Evolutionary conservation across 2,113 vertebrate genomes (phyloP).

Genomic region (Pluvianellus socialis): DNA sequence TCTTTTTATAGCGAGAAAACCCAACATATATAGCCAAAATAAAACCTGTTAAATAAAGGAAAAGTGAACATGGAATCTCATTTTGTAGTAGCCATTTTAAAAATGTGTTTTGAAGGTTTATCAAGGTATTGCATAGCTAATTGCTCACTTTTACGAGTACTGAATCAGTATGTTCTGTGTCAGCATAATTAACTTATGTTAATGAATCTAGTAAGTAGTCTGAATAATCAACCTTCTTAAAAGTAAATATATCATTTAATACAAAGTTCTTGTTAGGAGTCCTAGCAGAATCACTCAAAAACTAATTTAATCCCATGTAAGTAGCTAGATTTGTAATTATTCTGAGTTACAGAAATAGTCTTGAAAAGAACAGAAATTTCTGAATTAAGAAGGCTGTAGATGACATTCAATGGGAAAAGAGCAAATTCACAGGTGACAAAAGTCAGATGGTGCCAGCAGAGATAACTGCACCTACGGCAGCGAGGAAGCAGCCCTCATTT

Average conservation of each 20-base stretch:
- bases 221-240: conserved; percentile 23
- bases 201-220: conserved; percentile 6
- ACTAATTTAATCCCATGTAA: background rate
- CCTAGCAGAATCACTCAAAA: background rate
- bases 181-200: conserved; percentile 36
- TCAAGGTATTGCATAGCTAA: background rate
- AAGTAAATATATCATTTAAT: conserved; percentile 8
- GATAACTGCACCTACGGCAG: background rate
- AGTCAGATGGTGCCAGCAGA: background rate
- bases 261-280: background rate
- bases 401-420: background rate
- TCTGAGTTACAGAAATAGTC: background rate
- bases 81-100: background rate
- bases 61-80: background rate
- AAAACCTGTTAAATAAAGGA: background rate
- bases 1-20: background rate
- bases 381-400: background rate
- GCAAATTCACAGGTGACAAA: background rate
- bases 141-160: conserved; percentile 3
- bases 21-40: background rate
- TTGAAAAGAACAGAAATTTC: background rate
- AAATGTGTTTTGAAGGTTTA: background rate
- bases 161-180: background rate
- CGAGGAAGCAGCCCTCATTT: background rate
- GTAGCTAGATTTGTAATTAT: conserved; percentile 9